A percentile compares a stretch with the other conserved stretches of the same genome.
phyloP scores from a whole-genome alignment of 2,888 invertebrate species.

The Camponotus fellah region DNA sequence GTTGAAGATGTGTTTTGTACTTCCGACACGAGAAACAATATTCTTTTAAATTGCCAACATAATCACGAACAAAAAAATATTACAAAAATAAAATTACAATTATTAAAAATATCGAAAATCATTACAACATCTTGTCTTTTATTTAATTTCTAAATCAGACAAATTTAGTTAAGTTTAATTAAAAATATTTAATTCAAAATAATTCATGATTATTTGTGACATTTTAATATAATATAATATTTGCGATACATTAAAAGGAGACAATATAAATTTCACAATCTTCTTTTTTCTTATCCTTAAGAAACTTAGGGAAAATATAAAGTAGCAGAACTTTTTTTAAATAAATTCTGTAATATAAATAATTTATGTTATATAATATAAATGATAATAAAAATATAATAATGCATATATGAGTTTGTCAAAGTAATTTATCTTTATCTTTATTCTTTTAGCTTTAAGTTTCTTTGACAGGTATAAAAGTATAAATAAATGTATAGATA shows the following conservation, averaged over 20 bases:
- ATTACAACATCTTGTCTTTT: not conserved
- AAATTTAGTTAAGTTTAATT: not conserved
- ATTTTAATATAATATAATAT: not conserved
- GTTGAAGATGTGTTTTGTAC: conserved; percentile 56
- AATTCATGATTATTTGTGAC: not conserved
- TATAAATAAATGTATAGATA: not conserved
- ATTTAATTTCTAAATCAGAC: not conserved
- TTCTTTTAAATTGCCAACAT: not conserved
- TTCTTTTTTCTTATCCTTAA: not conserved
- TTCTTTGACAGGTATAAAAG: not conserved
- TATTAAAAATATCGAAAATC: not conserved
- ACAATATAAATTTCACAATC: not conserved
- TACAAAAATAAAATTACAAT: no score
- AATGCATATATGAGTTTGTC: not conserved
- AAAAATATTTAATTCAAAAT: no score
- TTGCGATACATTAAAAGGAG: not conserved
- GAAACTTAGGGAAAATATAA: not conserved
- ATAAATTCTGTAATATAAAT: not conserved
- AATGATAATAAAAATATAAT: not conserved
- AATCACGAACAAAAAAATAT: not conserved
- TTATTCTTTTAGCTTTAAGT: not conserved
- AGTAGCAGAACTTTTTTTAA: not conserved
- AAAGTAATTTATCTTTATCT: not conserved
- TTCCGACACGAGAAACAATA: not conserved
- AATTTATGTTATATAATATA: not conserved